Evolutionary conservation across 2,888 invertebrate genomes (phyloP).

Genomic region (Blastobasis lacticolella): DNA sequence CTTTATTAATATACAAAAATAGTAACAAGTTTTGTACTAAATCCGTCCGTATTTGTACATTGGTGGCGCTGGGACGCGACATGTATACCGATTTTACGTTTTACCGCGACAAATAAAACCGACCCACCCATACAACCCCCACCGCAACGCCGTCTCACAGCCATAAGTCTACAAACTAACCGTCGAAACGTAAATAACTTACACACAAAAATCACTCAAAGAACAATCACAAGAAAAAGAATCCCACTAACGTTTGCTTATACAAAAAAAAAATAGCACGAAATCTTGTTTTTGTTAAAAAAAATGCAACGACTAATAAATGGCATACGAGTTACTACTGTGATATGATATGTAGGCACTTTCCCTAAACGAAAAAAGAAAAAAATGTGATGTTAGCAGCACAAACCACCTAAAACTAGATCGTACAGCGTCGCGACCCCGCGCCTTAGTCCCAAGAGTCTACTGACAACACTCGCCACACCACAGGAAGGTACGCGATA

Average conservation of each 20-base stretch:
- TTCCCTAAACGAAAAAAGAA: conserved; percentile 15
- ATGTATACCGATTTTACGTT: background rate
- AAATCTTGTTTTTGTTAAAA: conserved; percentile 5
- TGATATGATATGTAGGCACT: conserved; percentile 23
- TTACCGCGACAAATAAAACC: conserved; percentile 12
- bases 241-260: background rate
- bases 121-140: background rate
- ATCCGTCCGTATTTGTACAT: conserved; percentile 66
- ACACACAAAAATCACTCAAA: conserved; percentile 11
- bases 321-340: conserved; percentile 18
- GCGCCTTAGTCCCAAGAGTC: conserved; percentile 8
- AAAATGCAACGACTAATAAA: conserved; percentile 40
- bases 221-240: background rate
- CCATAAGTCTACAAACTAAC: conserved; percentile 29
- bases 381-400: background rate
- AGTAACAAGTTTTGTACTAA: conserved; percentile 73
- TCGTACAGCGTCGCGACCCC: conserved; percentile 13
- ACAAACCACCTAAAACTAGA: background rate
- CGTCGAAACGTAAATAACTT: conserved; percentile 16
- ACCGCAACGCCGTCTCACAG: conserved; percentile 30
- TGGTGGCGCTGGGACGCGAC: conserved; percentile 48
- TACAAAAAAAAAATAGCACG: background rate
- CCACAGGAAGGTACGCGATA: conserved; percentile 14
- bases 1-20: conserved; percentile 68
- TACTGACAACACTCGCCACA: conserved; percentile 1